Conservation (phyloP, 2,113 vertebrate genomes). For the Spilogale gracilis region DNA sequence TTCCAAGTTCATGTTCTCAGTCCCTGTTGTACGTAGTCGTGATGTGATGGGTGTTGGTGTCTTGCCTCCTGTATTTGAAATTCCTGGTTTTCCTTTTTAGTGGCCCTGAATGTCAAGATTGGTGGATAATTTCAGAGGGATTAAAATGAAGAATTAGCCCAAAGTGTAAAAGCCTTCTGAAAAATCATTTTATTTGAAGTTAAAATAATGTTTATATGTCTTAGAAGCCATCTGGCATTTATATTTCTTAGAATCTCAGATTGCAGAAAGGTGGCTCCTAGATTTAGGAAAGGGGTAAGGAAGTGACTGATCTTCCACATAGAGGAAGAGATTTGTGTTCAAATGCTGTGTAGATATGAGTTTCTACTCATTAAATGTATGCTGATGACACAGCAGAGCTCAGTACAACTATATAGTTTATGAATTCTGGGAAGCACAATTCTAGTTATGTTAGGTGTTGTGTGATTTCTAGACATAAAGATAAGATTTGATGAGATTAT, state of each 20-base stretch:
- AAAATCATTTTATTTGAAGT: constrained; percentile 20
- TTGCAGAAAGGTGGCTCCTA: background rate
- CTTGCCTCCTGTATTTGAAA: background rate
- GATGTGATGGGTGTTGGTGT: background rate
- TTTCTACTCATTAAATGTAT: background rate
- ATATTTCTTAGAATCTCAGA: background rate
- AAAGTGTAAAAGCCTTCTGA: background rate
- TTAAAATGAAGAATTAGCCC: background rate
- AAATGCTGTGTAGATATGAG: background rate
- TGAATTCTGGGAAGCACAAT: background rate
- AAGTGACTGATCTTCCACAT: background rate
- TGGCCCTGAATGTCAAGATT: background rate
- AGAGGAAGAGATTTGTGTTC: background rate
- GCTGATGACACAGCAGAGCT: background rate
- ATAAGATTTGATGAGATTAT: background rate
- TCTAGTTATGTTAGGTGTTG: background rate
- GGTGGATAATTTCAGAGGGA: background rate
- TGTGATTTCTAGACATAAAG: background rate
- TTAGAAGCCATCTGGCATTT: background rate
- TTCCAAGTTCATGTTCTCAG: background rate
- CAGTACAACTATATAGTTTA: background rate
- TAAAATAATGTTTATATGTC: background rate
- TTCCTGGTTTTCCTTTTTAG: background rate
- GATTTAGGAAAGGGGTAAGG: background rate
- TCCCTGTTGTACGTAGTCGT: fast-evolving